Evolutionary conservation across 2,888 invertebrate species (phyloP), one percentile per base, ranked within the genome.

Genomic region (Mythimna ferrago): DNA sequence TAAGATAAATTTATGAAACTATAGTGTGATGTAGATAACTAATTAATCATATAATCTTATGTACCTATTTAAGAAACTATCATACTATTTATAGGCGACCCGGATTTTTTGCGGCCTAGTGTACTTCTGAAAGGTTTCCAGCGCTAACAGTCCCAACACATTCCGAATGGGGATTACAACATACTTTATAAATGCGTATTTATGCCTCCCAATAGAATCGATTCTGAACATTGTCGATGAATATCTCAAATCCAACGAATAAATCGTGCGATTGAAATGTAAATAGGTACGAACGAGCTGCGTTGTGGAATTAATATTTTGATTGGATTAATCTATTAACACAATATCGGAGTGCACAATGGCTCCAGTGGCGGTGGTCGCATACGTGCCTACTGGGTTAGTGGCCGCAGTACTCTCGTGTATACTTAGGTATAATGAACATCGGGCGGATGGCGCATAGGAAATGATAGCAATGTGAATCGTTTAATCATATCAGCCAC

Each of bases 281-380:
- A 94, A 95, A 95, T 93, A 88, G 86, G 83, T 85, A 89, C 86
- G 90, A 88, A 88, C 87, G 92, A 89, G 90, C 90, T 89, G 89
- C 92, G 92, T 92, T 91, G 92, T 89, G 93, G 94, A 94, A 94
- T 95, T 95, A 94, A 95, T 95, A 94, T 94, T 94, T 94, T 95
- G 95, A 96, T 95, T 94, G 95, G 94, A 95, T 95, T 95, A 95
- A 94, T 95, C 94, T 95, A 95, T 95, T 94, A 95, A 93, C 93
- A 91, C 93, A 92, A 93, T 93, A 93, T 93, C 91, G 85, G 87
- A 87, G 87, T 91, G 89, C 91, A 92, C 93, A 93, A 92, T 89
- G 88, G 89, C 87, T 88, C 83, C 87, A 89, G 87, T 91, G 87
- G 88, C 81, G 84, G 87, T 87, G 87, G 84, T 78, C 71, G 63